Conservation (phyloP, 2,113 vertebrate species). For the Syngnathus scovelli region DNA sequence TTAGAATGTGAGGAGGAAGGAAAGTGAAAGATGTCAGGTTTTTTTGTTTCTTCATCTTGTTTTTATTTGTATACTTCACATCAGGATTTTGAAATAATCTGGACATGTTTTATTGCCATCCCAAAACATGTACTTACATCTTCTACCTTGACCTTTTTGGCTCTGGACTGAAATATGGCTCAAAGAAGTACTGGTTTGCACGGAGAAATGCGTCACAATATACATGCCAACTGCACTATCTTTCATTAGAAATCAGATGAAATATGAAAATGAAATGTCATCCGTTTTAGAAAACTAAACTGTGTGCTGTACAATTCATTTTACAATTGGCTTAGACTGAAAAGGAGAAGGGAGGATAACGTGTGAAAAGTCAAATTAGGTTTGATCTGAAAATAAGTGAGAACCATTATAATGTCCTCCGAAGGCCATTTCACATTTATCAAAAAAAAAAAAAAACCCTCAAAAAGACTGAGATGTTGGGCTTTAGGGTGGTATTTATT, state of each 20-base stretch:
- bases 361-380: background rate
- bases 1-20: conserved; percentile 28
- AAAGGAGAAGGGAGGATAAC: background rate
- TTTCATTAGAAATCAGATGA: background rate
- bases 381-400: background rate
- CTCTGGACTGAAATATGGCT: background rate
- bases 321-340: background rate
- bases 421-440: background rate
- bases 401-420: background rate
- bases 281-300: background rate
- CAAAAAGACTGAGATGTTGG: background rate
- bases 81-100: background rate
- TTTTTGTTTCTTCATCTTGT: background rate
- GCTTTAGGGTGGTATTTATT: background rate
- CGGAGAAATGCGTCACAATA: background rate
- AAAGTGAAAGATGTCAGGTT: conserved; percentile 48
- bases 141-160: background rate
- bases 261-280: background rate
- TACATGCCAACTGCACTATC: background rate
- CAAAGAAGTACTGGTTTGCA: background rate
- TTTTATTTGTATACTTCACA: background rate
- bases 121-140: background rate
- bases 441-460: background rate
- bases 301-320: background rate
- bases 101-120: too few relatives aligned